Evolutionary conservation across 2,888 invertebrate species (phyloP).

Genomic region (Odontothrips loti): DNA sequence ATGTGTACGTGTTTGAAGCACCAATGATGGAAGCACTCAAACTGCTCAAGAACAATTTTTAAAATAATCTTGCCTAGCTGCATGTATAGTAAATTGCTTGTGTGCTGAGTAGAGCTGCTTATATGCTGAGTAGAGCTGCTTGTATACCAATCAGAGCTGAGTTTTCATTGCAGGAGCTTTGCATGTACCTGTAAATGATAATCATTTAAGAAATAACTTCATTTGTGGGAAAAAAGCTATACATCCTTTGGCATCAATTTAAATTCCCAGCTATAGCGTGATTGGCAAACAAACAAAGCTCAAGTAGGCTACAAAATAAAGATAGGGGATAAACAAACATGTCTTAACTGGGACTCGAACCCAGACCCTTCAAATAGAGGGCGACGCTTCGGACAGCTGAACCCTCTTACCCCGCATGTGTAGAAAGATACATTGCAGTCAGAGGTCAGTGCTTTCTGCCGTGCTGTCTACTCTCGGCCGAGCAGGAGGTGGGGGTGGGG

Average conservation of each 20-base stretch:
- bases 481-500: slow-evolving; percentile 27
- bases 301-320: background rate
- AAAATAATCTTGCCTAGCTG: background rate
- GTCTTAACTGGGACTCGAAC: slow-evolving; percentile 21
- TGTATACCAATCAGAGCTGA: background rate
- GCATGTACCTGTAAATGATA: background rate
- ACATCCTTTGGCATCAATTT: too few relatives aligned
- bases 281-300: background rate
- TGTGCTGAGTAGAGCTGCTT: background rate
- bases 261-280: too few relatives aligned
- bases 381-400: background rate
- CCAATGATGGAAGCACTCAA: background rate
- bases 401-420: slow-evolving; percentile 6
- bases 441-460: slow-evolving; percentile 35
- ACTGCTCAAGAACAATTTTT: background rate
- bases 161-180: background rate
- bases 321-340: background rate
- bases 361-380: slow-evolving; percentile 10
- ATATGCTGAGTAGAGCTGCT: background rate
- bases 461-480: slow-evolving; percentile 28
- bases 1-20: background rate
- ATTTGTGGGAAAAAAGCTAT: background rate
- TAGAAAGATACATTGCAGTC: slow-evolving; percentile 28
- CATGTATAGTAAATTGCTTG: background rate
- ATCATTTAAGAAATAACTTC: too few relatives aligned